These are phyloP conservation scores for Drosophila pruinosa DNA, from an alignment of 1,140 invertebrate species.

Conservation along the genomic window DNA sequence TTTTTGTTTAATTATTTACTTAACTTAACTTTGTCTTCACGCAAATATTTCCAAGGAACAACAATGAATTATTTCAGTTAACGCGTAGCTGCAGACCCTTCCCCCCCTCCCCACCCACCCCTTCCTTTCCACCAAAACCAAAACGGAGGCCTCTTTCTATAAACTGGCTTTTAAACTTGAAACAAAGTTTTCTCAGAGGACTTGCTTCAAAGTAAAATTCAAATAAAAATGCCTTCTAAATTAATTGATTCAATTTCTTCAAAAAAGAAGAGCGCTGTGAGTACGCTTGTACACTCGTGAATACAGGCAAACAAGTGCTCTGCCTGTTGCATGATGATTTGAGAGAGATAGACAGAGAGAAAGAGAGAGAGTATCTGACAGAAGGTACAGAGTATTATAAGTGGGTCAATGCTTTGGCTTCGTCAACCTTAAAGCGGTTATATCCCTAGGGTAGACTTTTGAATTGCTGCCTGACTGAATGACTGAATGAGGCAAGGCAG, in stretches of 20 bases:
- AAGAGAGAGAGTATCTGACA: neutral
- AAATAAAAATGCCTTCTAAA: neutral
- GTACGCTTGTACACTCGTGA: too few species aligned
- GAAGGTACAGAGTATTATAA: neutral
- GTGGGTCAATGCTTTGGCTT: conserved; percentile 8
- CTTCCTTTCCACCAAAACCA: too few species aligned
- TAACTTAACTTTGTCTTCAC: neutral
- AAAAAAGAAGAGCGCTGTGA: neutral
- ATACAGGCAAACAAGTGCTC: too few species aligned
- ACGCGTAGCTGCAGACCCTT: too few species aligned
- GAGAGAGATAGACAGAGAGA: neutral
- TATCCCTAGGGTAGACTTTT: neutral
- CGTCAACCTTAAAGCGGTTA: neutral
- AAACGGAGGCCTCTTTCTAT: neutral
- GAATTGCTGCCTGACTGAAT: neutral
- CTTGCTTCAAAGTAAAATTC: neutral
- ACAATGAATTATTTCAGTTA: neutral
- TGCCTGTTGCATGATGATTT: neutral
- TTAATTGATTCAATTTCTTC: neutral
- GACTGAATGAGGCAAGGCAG: neutral
- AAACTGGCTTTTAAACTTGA: neutral
- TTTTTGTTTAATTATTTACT: neutral
- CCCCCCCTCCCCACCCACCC: too few species aligned
- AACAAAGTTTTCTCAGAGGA: neutral
- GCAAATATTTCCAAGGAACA: neutral